Evolutionary conservation across 2,888 invertebrate species (phyloP).

Genomic region (Marasmarcha lunaedactyla): DNA sequence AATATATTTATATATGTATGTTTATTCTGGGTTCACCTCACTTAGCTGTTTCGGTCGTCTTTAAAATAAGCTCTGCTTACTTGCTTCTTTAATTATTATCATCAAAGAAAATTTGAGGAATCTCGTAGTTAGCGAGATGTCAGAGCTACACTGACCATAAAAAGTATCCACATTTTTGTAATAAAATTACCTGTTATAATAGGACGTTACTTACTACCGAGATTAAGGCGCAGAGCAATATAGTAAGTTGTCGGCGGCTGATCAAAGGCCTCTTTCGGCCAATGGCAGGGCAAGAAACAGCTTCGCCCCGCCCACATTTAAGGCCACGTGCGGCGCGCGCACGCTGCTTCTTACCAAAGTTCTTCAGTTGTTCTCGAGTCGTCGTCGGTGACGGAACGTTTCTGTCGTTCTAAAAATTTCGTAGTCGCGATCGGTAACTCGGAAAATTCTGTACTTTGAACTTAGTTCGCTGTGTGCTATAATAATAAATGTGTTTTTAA

Average conservation of each 20-base stretch:
- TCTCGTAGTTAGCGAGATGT: no score
- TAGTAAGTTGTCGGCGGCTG: slow-evolving; percentile 64
- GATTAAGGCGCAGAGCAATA: slow-evolving; percentile 65
- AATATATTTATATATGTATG: no score
- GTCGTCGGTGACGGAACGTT: slow-evolving; percentile 18
- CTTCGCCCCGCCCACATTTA: slow-evolving; percentile 39
- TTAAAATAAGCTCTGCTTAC: no score
- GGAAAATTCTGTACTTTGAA: slow-evolving; percentile 1
- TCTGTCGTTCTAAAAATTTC: slow-evolving; percentile 11
- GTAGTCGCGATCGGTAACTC: slow-evolving; percentile 22
- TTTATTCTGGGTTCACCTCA: no score
- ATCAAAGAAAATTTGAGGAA: no score
- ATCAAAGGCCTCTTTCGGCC: slow-evolving; percentile 52
- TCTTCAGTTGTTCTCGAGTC: slow-evolving; percentile 43
- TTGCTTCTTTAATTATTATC: no score
- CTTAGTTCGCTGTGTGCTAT: slow-evolving; percentile 4
- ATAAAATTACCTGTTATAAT: slow-evolving; percentile 70
- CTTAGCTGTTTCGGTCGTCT: no score
- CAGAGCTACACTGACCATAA: slow-evolving; percentile 39
- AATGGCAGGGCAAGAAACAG: slow-evolving; percentile 31
- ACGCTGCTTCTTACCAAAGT: slow-evolving; percentile 26
- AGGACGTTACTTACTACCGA: slow-evolving; percentile 65
- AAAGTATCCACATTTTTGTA: slow-evolving; percentile 61
- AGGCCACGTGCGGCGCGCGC: slow-evolving; percentile 66
- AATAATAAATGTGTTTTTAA: no score